These are phyloP conservation scores for Pyrrhia umbra DNA, from an alignment of 2,888 invertebrate species.

Conservation along the genomic window DNA sequence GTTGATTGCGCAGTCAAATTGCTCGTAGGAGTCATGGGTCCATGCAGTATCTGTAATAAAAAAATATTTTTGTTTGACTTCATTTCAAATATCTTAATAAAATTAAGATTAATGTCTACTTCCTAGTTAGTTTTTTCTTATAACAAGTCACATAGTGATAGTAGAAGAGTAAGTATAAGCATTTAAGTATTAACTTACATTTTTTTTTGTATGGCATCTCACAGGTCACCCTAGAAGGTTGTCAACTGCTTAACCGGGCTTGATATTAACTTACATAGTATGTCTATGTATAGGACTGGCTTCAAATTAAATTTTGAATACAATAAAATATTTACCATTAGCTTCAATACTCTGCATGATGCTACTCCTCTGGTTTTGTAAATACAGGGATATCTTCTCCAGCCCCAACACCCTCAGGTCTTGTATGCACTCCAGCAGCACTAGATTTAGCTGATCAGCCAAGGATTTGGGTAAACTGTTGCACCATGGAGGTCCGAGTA, in stretches of 20 bases:
- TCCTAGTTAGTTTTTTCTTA: too few species aligned
- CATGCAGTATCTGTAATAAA: conserved; percentile 66
- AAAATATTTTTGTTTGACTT: not conserved
- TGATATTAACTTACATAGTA: too few species aligned
- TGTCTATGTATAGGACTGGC: too few species aligned
- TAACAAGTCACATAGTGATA: too few species aligned
- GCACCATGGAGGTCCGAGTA: conserved; percentile 88
- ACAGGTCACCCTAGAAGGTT: too few species aligned
- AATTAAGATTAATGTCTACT: not conserved
- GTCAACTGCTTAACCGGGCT: too few species aligned
- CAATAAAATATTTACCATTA: conserved; percentile 71
- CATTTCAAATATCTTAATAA: not conserved
- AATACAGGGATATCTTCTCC: conserved; percentile 84
- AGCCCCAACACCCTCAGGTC: conserved; percentile 83
- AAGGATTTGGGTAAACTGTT: conserved; percentile 72
- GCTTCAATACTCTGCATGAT: conserved; percentile 80
- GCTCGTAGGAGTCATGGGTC: conserved; percentile 77
- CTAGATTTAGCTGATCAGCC: conserved; percentile 75
- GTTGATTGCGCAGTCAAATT: conserved; percentile 80
- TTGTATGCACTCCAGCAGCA: conserved; percentile 82
- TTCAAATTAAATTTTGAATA: too few species aligned
- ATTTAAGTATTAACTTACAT: too few species aligned
- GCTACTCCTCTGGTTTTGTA: conserved; percentile 79
- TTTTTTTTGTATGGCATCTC: too few species aligned
- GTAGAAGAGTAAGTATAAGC: too few species aligned